Evolutionary conservation across 2,797 vertebrate species (phyloP), one percentile per base, ranked within the genome.

Genomic region (Phalloptychus januarius): DNA sequence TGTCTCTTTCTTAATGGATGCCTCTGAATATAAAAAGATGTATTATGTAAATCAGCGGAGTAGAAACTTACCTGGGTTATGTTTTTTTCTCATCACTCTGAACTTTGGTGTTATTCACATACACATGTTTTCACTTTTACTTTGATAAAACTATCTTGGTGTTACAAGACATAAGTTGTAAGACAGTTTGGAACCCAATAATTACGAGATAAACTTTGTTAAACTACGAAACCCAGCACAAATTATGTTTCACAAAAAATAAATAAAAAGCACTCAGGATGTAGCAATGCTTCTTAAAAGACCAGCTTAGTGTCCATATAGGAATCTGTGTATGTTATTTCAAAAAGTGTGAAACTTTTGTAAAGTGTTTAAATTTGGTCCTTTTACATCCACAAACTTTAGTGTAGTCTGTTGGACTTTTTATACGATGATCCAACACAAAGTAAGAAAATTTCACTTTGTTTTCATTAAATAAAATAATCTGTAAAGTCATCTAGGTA

Each of bases 51-150:
- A 52, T 52, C 50, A 52, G 79, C 83, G 48, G 74, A 90, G 83
- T 83, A 77, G 88, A 89, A 78, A 74, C 76, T 88, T 86, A 82
- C 58, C 15, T 69, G 71, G 61, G 52, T 72, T 83, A 73, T 72
- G 58, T 58, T 12, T 23, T 1, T 0, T 15, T 54, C 54, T 82
- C 45, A 67, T 72, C 45, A 72, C 33, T 74, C 28, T 80, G 73
- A 74, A 78, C 44, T 69, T 58, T 1, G 28, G 75, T 82, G 77
- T 16, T 42, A n/a, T 44, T 56, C 12, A 48, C 50, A 38, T 42
- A 77, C 13, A 40, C 56, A 54, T 75, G 18, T 72, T 15, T 20
- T 78, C 81, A 52, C 33, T 42, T 44, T 75, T 31, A 40, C 44
- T 56, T 67, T 67, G 63, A 16, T 38, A 38, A 65, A 65, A 23